Conservation (phyloP, 1,140 invertebrate genomes). For the Heliconius hermathena region DNA sequence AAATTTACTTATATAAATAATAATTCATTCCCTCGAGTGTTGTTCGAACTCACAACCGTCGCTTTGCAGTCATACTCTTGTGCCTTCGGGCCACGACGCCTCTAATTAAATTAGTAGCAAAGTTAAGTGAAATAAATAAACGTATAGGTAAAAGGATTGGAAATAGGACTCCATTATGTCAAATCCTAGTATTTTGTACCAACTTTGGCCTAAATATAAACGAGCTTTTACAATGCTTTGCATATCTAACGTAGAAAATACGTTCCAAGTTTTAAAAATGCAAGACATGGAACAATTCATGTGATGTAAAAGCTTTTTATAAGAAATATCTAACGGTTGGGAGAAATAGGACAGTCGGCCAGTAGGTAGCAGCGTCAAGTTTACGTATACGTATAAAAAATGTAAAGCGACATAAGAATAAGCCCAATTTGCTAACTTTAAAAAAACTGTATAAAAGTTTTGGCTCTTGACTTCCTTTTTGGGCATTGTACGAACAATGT, state of each 20-base stretch:
- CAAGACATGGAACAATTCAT: conserved; percentile 32
- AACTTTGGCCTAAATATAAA: conserved; percentile 5
- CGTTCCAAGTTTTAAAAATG: conserved; percentile 35
- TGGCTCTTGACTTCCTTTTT: not conserved
- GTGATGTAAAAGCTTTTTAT: conserved; percentile 30
- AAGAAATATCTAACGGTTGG: conserved; percentile 29
- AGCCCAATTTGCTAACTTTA: not conserved
- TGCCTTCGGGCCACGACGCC: no score
- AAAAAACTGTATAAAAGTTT: not conserved
- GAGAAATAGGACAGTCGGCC: conserved; percentile 30
- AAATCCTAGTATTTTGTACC: not conserved
- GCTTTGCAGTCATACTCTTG: no score
- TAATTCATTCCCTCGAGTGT: no score
- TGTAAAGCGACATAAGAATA: not conserved
- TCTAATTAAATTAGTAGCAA: not conserved
- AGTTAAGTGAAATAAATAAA: no score
- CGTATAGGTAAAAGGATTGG: not conserved
- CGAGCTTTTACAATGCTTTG: conserved; percentile 30
- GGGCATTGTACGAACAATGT: no score
- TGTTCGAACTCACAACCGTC: no score
- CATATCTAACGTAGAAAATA: conserved; percentile 25
- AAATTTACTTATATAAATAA: no score
- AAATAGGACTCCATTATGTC: not conserved
- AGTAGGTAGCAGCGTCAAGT: not conserved
- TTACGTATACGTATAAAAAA: conserved; percentile 2